phyloP scores from a whole-genome alignment of 1,140 invertebrate species.

The Dendrolimus punctatus region DNA sequence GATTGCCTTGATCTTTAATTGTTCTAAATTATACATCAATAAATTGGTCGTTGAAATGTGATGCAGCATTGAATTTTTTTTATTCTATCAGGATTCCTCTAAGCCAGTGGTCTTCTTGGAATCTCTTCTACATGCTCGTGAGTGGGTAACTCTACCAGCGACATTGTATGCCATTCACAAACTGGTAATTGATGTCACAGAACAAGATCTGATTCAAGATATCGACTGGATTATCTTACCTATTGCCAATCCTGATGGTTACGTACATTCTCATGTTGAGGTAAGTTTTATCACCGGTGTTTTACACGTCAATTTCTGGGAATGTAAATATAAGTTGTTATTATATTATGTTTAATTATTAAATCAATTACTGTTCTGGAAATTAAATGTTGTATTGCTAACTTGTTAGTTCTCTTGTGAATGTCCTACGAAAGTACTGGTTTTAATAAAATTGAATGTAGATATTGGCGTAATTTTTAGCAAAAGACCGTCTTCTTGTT shows the following conservation, averaged over 20 bases:
- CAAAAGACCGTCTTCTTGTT: no score
- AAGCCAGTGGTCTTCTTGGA: constrained; percentile 37
- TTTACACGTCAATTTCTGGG: no score
- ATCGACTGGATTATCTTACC: constrained; percentile 66
- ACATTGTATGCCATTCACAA: constrained; percentile 78
- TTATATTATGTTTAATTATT: no score
- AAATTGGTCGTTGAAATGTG: neutral
- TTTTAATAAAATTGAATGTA: no score
- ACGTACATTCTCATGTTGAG: constrained; percentile 42
- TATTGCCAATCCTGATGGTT: constrained; percentile 73
- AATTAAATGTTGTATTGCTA: no score
- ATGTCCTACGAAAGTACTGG: no score
- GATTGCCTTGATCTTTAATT: no score
- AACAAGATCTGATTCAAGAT: constrained; percentile 55
- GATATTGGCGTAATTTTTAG: no score
- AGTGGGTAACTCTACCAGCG: constrained; percentile 79
- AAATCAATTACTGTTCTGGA: no score
- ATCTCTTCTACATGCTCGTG: constrained; percentile 75
- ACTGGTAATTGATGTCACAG: constrained; percentile 73
- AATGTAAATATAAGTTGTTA: no score
- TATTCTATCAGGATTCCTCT: constrained; percentile 10
- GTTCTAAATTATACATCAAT: no score
- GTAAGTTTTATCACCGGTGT: constrained; percentile 16
- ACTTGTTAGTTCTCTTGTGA: no score
- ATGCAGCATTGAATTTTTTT: neutral